Evolutionary conservation across 2,888 invertebrate genomes (phyloP).

Genomic region (Eustalomyia histrio): DNA sequence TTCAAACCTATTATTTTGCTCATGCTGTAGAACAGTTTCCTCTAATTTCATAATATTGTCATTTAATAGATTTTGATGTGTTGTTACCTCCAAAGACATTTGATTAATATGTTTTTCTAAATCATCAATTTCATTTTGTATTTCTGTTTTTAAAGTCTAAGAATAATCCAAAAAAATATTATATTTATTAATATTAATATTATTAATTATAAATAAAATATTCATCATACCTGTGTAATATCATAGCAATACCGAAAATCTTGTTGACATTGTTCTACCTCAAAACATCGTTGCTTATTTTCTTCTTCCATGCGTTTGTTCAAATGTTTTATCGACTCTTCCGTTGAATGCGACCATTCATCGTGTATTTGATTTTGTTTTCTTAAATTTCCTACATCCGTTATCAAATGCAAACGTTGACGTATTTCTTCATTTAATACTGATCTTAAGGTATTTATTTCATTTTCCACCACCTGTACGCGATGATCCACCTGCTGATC

Average conservation of each 20-base stretch:
- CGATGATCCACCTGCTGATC: slow-evolving; percentile 72
- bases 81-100: slow-evolving; percentile 72
- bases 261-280: slow-evolving; percentile 81
- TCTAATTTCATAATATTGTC: slow-evolving; percentile 76
- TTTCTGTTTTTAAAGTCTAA: slow-evolving; percentile 73
- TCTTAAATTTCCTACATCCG: slow-evolving; percentile 78
- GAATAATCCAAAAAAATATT: neutral
- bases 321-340: slow-evolving; percentile 78
- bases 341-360: slow-evolving; percentile 76
- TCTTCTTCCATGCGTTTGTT: slow-evolving; percentile 81
- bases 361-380: slow-evolving; percentile 78
- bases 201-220: neutral
- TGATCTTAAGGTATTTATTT: slow-evolving; percentile 71
- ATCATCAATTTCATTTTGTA: slow-evolving; percentile 71
- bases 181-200: neutral
- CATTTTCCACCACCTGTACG: slow-evolving; percentile 75
- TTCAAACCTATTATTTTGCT: slow-evolving; percentile 71
- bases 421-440: slow-evolving; percentile 79
- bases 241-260: slow-evolving; percentile 82
- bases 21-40: slow-evolving; percentile 73
- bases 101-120: slow-evolving; percentile 74
- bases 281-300: slow-evolving; percentile 80
- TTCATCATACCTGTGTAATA: slow-evolving; percentile 77
- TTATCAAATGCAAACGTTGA: slow-evolving; percentile 78
- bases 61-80: slow-evolving; percentile 75